These are phyloP conservation scores for Sinocyclocheilus anshuiensis DNA, from an alignment of 2,113 vertebrate species.

Conservation along the genomic window DNA sequence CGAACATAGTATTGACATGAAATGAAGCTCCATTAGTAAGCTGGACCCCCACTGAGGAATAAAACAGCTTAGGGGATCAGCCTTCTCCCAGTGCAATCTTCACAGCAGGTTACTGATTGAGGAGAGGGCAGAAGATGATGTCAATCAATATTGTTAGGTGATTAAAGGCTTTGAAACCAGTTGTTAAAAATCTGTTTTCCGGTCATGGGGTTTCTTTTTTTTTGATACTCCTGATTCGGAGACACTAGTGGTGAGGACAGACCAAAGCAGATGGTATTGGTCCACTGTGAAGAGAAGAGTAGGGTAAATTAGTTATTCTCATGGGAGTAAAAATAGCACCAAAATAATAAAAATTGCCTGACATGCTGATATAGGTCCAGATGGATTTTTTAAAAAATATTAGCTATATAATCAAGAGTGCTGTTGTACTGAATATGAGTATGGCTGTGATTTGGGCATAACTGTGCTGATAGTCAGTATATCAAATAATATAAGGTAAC, in stretches of 20 bases:
- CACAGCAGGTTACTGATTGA: conserved; percentile 7
- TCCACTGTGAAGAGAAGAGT: background rate
- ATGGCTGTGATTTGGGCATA: no score
- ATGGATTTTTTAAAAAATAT: no score
- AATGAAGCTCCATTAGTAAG: conserved; percentile 9
- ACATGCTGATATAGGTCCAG: no score
- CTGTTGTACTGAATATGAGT: no score
- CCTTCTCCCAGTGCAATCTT: conserved; percentile 1
- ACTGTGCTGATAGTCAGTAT: no score
- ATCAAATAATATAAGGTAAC: no score
- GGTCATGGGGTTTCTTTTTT: background rate
- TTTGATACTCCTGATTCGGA: background rate
- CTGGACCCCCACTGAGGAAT: background rate
- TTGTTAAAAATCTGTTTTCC: background rate
- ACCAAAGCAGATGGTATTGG: background rate
- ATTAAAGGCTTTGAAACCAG: conserved; percentile 10
- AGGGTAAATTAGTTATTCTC: background rate
- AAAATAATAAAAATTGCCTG: no score
- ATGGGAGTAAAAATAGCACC: no score
- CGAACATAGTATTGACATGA: background rate
- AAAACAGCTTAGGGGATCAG: background rate
- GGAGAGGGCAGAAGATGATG: background rate
- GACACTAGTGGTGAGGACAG: background rate
- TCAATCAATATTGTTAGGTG: background rate
- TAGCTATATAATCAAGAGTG: no score